Base-by-base conservation (phyloP, 2,797 vertebrate genomes). In the Orestias chungarensis region DNA sequence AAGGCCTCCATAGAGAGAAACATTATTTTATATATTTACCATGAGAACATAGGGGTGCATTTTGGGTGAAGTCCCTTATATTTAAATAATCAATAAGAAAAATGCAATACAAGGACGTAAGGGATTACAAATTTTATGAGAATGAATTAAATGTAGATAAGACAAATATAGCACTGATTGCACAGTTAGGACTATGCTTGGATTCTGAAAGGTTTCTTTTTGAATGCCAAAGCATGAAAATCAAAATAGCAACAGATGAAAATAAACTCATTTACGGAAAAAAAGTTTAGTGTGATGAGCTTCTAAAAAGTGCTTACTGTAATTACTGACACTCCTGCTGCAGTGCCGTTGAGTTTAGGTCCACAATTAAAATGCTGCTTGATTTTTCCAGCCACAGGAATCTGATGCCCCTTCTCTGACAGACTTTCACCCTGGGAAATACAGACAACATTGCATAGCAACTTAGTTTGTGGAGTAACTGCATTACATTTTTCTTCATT, bases 341-440 rank as follows among this genome's bases (percentile, higher is more conserved):
- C 86, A 5, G 95, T 97, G 94, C 92, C 96, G 88, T 92, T 95
- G 25, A 93, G 93, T 81, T 97, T 98, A 50, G 96, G 95, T 66
- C 95, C 94, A 1, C 94, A 96, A 92, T 98, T 97, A 91, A 99
- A 99, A 90, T 99, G 96, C 87, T 99, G 99, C 94, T 96, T 97
- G 88, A 99, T 97, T 92, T 97, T 98, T 62, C 96, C 96, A 68
- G 97, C 97, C 78, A 99, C 96, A n/a, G 95, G 95, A 76, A 99
- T 94, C 91, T 98, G 97, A 83, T 95, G 96, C 10, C 96, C 95
- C 25, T 96, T 97, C 91, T 96, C 96, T 62, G 95, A 94, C 84
- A 94, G 90, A 40, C 95, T 95, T 52, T 99, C 97, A 55, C 97
- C 97, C 98, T 99, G 85, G 35, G 79, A 83, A 18, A 70, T 49